phyloP scores from a whole-genome alignment of 2,113 vertebrate genomes.

The Bettongia penicillata region DNA sequence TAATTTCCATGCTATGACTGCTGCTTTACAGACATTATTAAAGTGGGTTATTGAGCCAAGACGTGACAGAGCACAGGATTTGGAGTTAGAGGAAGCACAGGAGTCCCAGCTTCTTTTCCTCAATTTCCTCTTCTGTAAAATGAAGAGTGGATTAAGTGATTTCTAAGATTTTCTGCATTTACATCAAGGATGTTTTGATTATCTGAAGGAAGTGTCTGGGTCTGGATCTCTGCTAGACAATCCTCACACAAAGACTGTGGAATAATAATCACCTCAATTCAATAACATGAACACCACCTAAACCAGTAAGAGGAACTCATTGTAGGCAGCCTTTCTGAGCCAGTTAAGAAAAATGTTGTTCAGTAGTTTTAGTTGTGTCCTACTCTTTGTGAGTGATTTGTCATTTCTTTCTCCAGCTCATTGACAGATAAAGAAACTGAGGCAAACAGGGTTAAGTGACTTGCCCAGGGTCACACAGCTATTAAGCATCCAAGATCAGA shows the following conservation, averaged over 20 bases:
- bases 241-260: background rate
- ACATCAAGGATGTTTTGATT: background rate
- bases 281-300: background rate
- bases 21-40: background rate
- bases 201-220: background rate
- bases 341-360: background rate
- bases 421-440: background rate
- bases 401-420: background rate
- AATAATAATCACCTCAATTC: background rate
- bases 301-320: background rate
- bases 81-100: background rate
- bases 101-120: background rate
- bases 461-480: background rate
- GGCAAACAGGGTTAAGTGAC: background rate
- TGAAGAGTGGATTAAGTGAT: background rate
- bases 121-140: background rate
- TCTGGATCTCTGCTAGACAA: background rate
- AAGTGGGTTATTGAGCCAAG: background rate
- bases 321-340: background rate
- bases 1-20: background rate
- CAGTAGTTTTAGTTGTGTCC: no score
- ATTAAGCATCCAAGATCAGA: background rate
- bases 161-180: background rate
- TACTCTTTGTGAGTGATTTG: background rate
- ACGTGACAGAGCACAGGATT: background rate